Evolutionary conservation across 2,113 vertebrate species (phyloP).

Genomic region (Nycticebus coucang): DNA sequence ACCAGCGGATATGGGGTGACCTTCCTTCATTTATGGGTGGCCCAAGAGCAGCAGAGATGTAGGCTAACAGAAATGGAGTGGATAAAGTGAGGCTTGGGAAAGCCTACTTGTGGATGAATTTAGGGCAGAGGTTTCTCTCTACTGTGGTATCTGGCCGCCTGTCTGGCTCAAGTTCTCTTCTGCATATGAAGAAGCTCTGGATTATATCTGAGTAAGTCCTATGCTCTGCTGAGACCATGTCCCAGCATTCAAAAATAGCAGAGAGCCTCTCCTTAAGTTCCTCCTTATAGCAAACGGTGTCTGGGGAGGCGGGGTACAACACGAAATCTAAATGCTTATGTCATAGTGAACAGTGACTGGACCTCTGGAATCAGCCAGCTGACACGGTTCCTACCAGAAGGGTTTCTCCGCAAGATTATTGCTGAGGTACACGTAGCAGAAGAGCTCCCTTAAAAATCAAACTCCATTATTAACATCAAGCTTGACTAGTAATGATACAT

Average conservation of each 20-base stretch:
- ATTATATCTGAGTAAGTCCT: background rate
- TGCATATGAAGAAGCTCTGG: accelerated
- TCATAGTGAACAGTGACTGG: conserved; percentile 29
- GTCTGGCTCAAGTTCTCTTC: background rate
- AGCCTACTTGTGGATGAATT: background rate
- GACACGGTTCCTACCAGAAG: conserved; percentile 63
- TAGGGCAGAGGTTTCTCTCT: background rate
- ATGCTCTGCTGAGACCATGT: conserved; percentile 49
- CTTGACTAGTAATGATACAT: background rate
- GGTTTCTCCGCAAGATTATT: conserved; percentile 48
- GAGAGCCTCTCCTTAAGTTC: conserved; percentile 79
- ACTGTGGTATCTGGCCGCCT: background rate
- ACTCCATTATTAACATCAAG: conserved; percentile 9
- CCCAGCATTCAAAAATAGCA: conserved; percentile 76
- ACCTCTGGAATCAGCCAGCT: conserved; percentile 20
- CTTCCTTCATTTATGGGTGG: background rate
- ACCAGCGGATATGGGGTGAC: background rate
- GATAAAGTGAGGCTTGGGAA: background rate
- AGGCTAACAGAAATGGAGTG: background rate
- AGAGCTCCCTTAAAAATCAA: conserved; percentile 50
- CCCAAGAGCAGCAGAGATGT: background rate
- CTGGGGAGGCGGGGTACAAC: conserved; percentile 42
- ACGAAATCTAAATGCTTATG: conserved; percentile 60
- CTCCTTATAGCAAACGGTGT: conserved; percentile 71
- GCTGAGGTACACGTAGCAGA: background rate